Evolutionary conservation across 1,140 invertebrate species (phyloP), one percentile per base, ranked within the genome.

Genomic region (Apis florea): DNA sequence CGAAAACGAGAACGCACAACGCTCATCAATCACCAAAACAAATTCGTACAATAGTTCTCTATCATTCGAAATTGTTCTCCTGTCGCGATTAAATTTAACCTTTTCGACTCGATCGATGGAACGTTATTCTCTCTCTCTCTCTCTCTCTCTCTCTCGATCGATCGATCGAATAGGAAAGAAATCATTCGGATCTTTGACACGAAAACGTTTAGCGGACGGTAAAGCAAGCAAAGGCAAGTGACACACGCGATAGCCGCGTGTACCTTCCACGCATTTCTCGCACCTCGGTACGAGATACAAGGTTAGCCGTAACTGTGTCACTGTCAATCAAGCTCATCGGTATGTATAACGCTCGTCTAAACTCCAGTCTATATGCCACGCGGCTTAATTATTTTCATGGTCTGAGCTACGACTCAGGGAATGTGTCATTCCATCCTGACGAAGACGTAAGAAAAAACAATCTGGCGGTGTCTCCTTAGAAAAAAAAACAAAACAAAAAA

Each of bases 241-340:
- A 77, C 49, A 63, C 51, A 76, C 66, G 85, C 83, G 80, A 79
- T 26, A 80, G 61, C 47, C 53, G 47, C 56, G 79, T 59, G 74
- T 54, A 66, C 70, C 68, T 75, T 80, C 40, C 76, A 79, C 73
- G 85, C 85, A 74, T 83, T 83, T 80, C 71, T 83, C 73, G 69
- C 83, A 70, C 73, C 75, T 69, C 70, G 75, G 49, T 72, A 77
- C 74, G 58, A 81, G 76, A 84, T 79, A 87, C 90, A 91, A 93
- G 92, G 90, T 80, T 90, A 67, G 59, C 85, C 81, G 88, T 89
- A 93, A 92, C 89, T 89, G 86, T 93, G 92, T 93, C 92, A 93
- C 92, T 92, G 92, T 93, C 91, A 87, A 91, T 90, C 81, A 85
- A 86, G 76, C 89, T 92, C 87, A 93, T 93, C 91, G 88, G 89